These are phyloP conservation scores for Leucophenga varia DNA, from an alignment of 1,140 invertebrate genomes.

Conservation along the genomic window DNA sequence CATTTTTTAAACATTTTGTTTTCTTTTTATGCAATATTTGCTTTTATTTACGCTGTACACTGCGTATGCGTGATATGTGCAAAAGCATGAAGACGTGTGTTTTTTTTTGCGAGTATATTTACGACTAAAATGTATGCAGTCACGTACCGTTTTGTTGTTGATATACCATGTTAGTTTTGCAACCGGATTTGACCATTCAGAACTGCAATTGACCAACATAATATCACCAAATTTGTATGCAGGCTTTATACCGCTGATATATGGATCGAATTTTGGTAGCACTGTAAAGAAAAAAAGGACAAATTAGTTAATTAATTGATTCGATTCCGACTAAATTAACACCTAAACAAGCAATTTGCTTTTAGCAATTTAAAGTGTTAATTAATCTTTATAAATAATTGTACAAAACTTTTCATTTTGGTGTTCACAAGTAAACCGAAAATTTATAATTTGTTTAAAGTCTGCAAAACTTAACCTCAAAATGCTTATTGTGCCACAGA, in stretches of 20 bases:
- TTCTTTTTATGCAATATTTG: constrained; percentile 15
- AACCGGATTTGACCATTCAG: constrained; percentile 57
- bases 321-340: constrained; percentile 4
- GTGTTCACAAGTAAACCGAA: no score
- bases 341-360: constrained; percentile 14
- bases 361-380: constrained; percentile 52
- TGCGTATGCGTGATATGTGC: constrained; percentile 18
- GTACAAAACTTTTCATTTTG: constrained; percentile 44
- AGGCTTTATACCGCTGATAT: constrained; percentile 49
- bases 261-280: constrained; percentile 55
- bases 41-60: constrained; percentile 5
- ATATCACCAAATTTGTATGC: constrained; percentile 57
- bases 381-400: constrained; percentile 53
- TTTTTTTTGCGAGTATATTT: no score
- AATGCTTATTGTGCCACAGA: constrained; percentile 5
- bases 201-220: constrained; percentile 58
- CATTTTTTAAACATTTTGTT: no score
- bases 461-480: constrained; percentile 18
- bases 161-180: constrained; percentile 60
- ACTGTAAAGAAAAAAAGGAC: no score
- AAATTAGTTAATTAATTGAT: constrained; percentile 37
- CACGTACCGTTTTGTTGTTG: constrained; percentile 56
- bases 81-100: no score
- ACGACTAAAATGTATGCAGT: no score
- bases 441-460: constrained; percentile 49